Conservation (phyloP, 2,113 vertebrate species). For the Sigmodon hispidus region DNA sequence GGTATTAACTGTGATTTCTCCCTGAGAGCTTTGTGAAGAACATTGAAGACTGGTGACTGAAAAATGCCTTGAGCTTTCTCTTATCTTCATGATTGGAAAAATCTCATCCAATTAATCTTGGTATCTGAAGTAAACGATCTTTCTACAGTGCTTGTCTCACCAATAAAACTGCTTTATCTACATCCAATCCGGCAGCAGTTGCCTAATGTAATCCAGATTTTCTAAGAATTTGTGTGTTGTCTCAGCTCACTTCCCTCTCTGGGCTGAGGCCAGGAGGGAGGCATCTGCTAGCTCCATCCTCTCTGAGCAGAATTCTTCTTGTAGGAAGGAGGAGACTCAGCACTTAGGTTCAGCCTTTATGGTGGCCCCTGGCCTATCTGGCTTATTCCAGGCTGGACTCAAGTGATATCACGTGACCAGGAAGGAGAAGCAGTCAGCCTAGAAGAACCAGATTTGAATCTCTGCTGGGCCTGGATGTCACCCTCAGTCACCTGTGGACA, state of each 20-base stretch:
- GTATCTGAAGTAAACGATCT: slow-evolving; percentile 46
- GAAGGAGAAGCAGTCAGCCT: not conserved
- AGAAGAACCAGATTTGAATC: not conserved
- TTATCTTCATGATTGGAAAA: slow-evolving; percentile 26
- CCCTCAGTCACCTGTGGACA: slow-evolving; percentile 27
- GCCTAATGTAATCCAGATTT: slow-evolving; percentile 16
- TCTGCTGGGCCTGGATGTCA: slow-evolving; percentile 21
- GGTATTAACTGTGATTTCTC: slow-evolving; percentile 5
- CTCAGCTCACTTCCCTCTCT: not conserved
- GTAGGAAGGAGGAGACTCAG: not conserved
- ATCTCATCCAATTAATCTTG: slow-evolving; percentile 58
- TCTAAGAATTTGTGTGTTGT: slow-evolving; percentile 16
- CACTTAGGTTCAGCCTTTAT: not conserved
- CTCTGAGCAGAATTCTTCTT: not conserved
- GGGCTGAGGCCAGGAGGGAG: not conserved
- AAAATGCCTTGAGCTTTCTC: slow-evolving; percentile 51
- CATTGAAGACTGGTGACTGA: slow-evolving; percentile 3
- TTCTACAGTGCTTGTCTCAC: slow-evolving; percentile 21
- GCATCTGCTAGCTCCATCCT: not conserved
- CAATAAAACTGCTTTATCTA: slow-evolving; percentile 16
- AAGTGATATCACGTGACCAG: not conserved
- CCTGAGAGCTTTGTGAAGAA: slow-evolving; percentile 36
- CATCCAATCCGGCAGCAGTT: not conserved
- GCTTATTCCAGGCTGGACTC: not conserved
- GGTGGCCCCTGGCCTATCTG: not conserved